Conservation (phyloP, 2,888 invertebrate species). For the Chironomus tentans region DNA sequence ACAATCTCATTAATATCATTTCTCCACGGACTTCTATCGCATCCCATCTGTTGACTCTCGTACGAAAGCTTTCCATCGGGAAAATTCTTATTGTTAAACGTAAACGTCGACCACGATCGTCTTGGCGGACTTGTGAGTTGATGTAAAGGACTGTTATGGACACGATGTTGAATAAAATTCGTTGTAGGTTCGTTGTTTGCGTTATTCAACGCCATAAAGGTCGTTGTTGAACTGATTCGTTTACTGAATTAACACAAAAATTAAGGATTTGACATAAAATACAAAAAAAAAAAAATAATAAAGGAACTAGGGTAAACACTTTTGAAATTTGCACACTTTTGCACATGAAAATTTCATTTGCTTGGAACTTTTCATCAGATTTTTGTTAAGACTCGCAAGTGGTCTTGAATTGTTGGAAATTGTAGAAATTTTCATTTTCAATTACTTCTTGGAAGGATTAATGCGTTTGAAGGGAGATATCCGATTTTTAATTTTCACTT, state of each 20-base stretch:
- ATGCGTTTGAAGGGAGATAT: no score
- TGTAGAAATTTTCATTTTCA: no score
- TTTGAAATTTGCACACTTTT: no score
- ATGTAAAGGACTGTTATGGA: slow-evolving; percentile 27
- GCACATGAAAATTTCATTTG: no score
- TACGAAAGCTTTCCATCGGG: slow-evolving; percentile 33
- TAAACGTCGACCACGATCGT: slow-evolving; percentile 34
- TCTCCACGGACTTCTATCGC: slow-evolving; percentile 32
- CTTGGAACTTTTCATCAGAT: no score
- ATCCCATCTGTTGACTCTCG: slow-evolving; percentile 31
- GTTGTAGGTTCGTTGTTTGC: slow-evolving; percentile 23
- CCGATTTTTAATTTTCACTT: no score
- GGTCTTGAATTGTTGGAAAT: no score
- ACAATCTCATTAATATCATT: slow-evolving; percentile 30
- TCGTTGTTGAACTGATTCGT: slow-evolving; percentile 24
- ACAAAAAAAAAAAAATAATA: slow-evolving; percentile 13
- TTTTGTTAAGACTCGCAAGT: no score
- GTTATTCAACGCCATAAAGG: slow-evolving; percentile 15
- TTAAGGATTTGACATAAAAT: slow-evolving; percentile 6
- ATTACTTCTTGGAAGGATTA: no score
- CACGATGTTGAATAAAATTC: slow-evolving; percentile 28
- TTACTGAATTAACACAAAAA: slow-evolving; percentile 20
- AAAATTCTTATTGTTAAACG: slow-evolving; percentile 34
- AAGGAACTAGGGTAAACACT: slow-evolving; percentile 14
- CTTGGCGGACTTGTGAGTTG: slow-evolving; percentile 32